phyloP scores from a whole-genome alignment of 2,888 invertebrate species.

The Clivina fossor region DNA sequence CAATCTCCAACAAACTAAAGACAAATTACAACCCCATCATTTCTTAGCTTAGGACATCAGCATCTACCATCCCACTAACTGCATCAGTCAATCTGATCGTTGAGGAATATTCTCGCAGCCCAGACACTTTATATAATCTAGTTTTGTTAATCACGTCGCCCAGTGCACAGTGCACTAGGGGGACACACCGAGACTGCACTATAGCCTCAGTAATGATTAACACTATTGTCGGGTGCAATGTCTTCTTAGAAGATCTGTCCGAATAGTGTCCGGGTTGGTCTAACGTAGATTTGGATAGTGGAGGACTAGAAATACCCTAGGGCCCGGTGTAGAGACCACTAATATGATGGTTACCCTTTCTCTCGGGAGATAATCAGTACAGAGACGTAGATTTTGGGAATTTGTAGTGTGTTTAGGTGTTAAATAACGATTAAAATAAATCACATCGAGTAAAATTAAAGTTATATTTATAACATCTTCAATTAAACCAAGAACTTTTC shows the following conservation, averaged over 20 bases:
- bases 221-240: slow-evolving; percentile 15
- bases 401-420: too few species aligned
- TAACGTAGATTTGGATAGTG: slow-evolving; percentile 1
- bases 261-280: not conserved
- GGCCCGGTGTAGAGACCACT: slow-evolving; percentile 3
- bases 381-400: not conserved
- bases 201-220: slow-evolving; percentile 25
- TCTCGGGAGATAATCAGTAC: not conserved
- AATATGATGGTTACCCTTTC: slow-evolving; percentile 17
- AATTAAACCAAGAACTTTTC: too few species aligned
- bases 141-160: slow-evolving; percentile 16
- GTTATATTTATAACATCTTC: too few species aligned
- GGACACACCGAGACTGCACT: not conserved
- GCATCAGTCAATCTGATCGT: too few species aligned
- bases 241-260: too few species aligned
- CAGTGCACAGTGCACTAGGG: slow-evolving; percentile 2
- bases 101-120: too few species aligned
- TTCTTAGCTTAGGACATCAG: too few species aligned
- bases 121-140: slow-evolving; percentile 17
- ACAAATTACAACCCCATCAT: too few species aligned
- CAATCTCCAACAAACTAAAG: too few species aligned
- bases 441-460: too few species aligned
- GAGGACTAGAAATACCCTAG: slow-evolving; percentile 13
- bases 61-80: too few species aligned
- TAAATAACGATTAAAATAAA: too few species aligned